phyloP scores from a whole-genome alignment of 92 coral and sea anemone genomes.

The Pocillopora grandis region DNA sequence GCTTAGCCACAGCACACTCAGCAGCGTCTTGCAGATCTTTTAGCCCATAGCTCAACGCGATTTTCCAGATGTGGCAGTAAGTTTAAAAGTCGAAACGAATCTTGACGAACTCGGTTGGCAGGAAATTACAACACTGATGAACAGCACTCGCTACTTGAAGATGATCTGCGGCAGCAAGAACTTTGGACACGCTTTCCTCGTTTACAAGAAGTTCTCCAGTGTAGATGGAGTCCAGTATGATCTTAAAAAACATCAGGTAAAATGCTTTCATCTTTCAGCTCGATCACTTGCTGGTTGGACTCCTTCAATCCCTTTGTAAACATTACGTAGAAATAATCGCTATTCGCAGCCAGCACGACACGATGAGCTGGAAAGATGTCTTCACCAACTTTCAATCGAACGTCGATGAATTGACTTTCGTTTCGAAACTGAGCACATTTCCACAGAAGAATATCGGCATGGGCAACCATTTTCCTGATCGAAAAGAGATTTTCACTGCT shows the following conservation, averaged over 20 bases:
- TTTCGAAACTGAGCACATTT: conserved; percentile 16
- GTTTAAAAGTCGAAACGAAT: background rate
- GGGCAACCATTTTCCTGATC: background rate
- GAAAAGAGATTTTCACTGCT: no score
- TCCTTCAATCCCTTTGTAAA: conserved; percentile 36
- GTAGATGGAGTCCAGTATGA: conserved; percentile 58
- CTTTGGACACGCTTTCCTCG: conserved; percentile 38
- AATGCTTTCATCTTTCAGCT: conserved; percentile 42
- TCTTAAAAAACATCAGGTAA: conserved; percentile 41
- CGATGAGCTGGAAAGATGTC: conserved; percentile 57
- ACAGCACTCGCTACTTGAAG: conserved; percentile 7
- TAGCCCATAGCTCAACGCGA: background rate
- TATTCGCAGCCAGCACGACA: conserved; percentile 50
- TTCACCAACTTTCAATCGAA: conserved; percentile 51
- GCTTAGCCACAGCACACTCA: background rate
- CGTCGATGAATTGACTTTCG: conserved; percentile 51
- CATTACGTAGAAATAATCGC: conserved; percentile 70
- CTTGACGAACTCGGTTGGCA: background rate
- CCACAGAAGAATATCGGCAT: background rate
- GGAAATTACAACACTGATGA: background rate
- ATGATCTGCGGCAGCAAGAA: conserved; percentile 48
- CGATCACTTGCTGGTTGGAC: conserved; percentile 34
- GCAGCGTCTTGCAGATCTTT: background rate
- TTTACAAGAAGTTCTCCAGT: conserved; percentile 43
- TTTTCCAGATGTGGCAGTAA: background rate